Conservation (phyloP, 2,888 invertebrate species). For the Dexiosoma caninum region DNA sequence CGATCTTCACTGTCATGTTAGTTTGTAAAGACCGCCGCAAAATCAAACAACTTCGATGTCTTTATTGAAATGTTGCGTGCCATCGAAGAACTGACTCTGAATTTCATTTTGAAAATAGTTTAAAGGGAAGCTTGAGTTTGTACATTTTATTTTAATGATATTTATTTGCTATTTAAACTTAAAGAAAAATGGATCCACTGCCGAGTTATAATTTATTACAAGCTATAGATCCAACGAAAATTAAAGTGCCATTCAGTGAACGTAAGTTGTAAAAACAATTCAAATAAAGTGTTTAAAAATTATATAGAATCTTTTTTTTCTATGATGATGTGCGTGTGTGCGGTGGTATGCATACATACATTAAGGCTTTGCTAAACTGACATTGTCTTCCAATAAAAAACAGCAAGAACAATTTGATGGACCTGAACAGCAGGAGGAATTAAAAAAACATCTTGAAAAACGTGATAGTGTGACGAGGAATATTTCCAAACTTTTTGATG, state of each 20-base stretch:
- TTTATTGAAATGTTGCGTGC: background rate
- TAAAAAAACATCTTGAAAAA: background rate
- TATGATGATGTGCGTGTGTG: background rate
- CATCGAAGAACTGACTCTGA: background rate
- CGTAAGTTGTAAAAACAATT: slow-evolving; percentile 65
- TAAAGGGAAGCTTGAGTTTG: background rate
- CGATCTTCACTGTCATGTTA: background rate
- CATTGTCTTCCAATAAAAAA: slow-evolving; percentile 73
- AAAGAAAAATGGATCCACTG: slow-evolving; percentile 63
- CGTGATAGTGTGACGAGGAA: slow-evolving; percentile 68
- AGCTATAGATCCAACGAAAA: slow-evolving; percentile 73
- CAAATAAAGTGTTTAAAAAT: background rate
- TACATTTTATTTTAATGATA: background rate
- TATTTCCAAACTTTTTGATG: slow-evolving; percentile 65
- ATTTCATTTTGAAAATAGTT: background rate
- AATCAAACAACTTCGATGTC: background rate
- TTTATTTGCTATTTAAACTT: background rate
- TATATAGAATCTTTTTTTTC: background rate
- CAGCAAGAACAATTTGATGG: slow-evolving; percentile 33
- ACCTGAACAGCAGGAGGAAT: background rate
- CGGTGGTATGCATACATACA: background rate
- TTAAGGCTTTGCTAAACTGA: slow-evolving; percentile 74
- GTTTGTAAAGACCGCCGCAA: too few relatives aligned
- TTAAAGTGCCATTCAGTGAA: slow-evolving; percentile 71
- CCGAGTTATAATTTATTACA: slow-evolving; percentile 71